Evolutionary conservation across 2,113 vertebrate species (phyloP).

Genomic region (Tylochromis polylepis): DNA sequence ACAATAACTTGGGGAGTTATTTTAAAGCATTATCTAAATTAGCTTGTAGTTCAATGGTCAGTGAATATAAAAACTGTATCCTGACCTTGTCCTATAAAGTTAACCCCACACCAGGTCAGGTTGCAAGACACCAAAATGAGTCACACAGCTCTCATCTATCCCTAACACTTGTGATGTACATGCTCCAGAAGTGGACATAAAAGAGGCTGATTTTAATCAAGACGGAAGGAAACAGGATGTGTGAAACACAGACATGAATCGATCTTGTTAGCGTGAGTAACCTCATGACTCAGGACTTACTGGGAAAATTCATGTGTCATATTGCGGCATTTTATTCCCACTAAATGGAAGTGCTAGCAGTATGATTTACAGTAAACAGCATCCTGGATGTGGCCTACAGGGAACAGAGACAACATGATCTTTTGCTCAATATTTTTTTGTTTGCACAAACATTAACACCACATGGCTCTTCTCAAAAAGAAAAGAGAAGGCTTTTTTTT

Average conservation of each 20-base stretch:
- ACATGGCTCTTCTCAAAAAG: background rate
- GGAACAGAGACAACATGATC: background rate
- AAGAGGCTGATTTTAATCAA: slow-evolving; percentile 15
- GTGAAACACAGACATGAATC: slow-evolving; percentile 33
- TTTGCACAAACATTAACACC: background rate
- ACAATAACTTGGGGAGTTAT: background rate
- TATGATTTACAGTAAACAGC: background rate
- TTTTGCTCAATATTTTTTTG: background rate
- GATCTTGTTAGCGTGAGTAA: slow-evolving; percentile 25
- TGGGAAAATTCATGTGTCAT: background rate
- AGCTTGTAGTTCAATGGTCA: background rate
- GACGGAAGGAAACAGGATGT: slow-evolving; percentile 44
- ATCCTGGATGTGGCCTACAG: background rate
- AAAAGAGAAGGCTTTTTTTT: background rate
- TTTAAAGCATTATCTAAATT: background rate
- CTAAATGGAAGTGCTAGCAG: background rate
- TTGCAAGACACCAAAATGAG: background rate
- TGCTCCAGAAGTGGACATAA: background rate
- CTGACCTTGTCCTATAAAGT: background rate
- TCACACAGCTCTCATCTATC: background rate
- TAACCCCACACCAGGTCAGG: background rate
- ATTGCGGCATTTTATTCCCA: background rate
- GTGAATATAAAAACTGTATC: background rate
- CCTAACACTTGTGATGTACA: background rate
- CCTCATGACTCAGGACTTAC: slow-evolving; percentile 23